These are phyloP conservation scores for Abramis brama DNA, from an alignment of 2,113 vertebrate genomes.

Conservation along the genomic window DNA sequence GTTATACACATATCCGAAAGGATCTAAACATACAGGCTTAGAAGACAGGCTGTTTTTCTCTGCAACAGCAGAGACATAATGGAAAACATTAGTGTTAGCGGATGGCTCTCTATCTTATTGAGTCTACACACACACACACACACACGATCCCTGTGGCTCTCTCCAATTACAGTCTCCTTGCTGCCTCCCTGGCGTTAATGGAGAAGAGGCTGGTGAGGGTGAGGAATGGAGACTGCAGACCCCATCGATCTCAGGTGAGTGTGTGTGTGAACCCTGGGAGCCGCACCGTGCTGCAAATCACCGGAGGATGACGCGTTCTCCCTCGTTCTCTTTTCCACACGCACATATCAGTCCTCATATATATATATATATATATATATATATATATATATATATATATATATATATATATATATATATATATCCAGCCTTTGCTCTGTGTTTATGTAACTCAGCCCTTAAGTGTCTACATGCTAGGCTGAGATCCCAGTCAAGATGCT, in stretches of 20 bases:
- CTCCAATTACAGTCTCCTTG: constrained; percentile 46
- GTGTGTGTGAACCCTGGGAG: background rate
- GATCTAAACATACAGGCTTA: constrained; percentile 5
- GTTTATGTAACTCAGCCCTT: constrained; percentile 5
- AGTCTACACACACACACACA: constrained; percentile 24
- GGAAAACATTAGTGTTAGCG: constrained; percentile 57
- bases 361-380: too few relatives aligned
- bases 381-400: too few relatives aligned
- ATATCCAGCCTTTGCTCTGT: background rate
- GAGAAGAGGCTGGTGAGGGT: constrained; percentile 45
- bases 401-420: too few relatives aligned
- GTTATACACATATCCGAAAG: constrained; percentile 1
- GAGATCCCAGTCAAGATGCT: constrained; percentile 11
- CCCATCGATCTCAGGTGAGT: constrained; percentile 8
- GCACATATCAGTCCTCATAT: background rate
- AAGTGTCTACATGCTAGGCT: background rate
- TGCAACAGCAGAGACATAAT: constrained; percentile 50
- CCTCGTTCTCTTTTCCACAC: background rate
- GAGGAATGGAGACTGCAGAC: background rate
- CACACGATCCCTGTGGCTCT: constrained; percentile 52
- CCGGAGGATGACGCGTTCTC: background rate
- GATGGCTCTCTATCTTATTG: constrained; percentile 51
- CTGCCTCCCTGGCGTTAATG: constrained; percentile 45
- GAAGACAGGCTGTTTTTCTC: constrained; percentile 53
- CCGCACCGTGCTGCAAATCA: background rate